These are phyloP conservation scores for Leptodon cayanensis DNA, from an alignment of 2,797 vertebrate species.

Conservation along the genomic window DNA sequence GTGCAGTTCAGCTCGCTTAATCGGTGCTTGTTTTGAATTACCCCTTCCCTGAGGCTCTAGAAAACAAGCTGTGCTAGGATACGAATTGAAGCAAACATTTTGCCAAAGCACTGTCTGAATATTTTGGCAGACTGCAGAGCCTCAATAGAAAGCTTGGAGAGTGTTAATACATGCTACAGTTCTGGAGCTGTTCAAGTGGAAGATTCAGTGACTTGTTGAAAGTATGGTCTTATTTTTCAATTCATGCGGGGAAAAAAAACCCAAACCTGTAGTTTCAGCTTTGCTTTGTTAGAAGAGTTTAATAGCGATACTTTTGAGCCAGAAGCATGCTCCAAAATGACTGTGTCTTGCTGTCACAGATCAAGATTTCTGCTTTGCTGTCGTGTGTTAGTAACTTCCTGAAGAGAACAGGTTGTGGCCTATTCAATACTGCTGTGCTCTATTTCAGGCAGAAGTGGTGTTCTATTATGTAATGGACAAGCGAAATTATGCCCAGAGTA, in stretches of 20 bases:
- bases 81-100: neutral
- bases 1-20: neutral
- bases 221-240: neutral
- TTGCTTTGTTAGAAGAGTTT: neutral
- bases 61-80: neutral
- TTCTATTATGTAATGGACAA: neutral
- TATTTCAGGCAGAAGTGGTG: neutral
- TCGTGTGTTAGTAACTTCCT: fast-evolving
- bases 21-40: neutral
- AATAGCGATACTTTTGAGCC: neutral
- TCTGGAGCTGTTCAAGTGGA: neutral
- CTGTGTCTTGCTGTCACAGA: neutral
- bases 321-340: neutral
- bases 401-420: neutral
- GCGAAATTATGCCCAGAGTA: neutral
- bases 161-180: neutral
- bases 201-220: neutral
- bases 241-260: neutral
- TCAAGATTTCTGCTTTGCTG: neutral
- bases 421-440: neutral
- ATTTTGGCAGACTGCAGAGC: neutral
- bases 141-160: neutral
- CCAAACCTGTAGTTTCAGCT: neutral
- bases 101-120: neutral
- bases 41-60: neutral